A percentile compares a stretch with the other conserved stretches of the same genome.
These are phyloP conservation scores for Sorex maritimensis DNA, from an alignment of 2,797 vertebrate genomes.

Conservation along the genomic window DNA sequence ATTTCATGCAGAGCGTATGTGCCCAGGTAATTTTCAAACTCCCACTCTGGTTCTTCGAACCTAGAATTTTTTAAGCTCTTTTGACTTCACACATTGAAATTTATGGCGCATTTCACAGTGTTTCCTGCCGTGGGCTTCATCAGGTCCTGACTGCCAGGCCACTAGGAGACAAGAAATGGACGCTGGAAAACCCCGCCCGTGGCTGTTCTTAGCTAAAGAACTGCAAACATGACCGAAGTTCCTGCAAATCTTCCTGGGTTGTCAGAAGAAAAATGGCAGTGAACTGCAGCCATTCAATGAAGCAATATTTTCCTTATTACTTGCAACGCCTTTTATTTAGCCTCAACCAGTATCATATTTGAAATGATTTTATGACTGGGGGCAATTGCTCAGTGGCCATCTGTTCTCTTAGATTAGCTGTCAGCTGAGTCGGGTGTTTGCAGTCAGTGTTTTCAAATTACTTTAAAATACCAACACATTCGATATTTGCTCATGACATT, in stretches of 20 bases:
- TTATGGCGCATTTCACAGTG: conserved; percentile 92
- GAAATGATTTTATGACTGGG: conserved; percentile 90
- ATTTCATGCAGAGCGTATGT: conserved; percentile 72
- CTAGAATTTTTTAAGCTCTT: conserved; percentile 75
- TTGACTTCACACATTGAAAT: conserved; percentile 92
- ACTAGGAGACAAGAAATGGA: conserved; percentile 93
- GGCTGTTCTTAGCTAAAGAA: conserved; percentile 92
- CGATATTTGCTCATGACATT: conserved; percentile 87
- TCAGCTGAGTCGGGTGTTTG: conserved; percentile 87
- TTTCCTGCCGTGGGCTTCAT: conserved; percentile 92
- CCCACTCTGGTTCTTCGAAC: conserved; percentile 67
- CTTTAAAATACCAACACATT: conserved; percentile 83
- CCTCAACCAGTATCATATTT: conserved; percentile 89
- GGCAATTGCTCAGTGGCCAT: conserved; percentile 87
- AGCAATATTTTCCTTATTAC: conserved; percentile 89
- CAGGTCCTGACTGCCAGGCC: conserved; percentile 90
- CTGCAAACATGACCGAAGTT: conserved; percentile 86
- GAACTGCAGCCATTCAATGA: conserved; percentile 84
- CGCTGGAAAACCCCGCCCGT: conserved; percentile 91
- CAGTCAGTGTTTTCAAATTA: conserved; percentile 86
- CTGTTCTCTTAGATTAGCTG: conserved; percentile 89
- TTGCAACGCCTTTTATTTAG: conserved; percentile 89
- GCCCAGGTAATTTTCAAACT: conserved; percentile 75
- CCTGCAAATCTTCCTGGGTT: conserved; percentile 84
- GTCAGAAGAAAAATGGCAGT: conserved; percentile 89